Percentiles rank a stretch among this genome's conserved stretches.
Conservation (phyloP, 2,113 vertebrate species). For the Poeciliopsis occidentalis region DNA sequence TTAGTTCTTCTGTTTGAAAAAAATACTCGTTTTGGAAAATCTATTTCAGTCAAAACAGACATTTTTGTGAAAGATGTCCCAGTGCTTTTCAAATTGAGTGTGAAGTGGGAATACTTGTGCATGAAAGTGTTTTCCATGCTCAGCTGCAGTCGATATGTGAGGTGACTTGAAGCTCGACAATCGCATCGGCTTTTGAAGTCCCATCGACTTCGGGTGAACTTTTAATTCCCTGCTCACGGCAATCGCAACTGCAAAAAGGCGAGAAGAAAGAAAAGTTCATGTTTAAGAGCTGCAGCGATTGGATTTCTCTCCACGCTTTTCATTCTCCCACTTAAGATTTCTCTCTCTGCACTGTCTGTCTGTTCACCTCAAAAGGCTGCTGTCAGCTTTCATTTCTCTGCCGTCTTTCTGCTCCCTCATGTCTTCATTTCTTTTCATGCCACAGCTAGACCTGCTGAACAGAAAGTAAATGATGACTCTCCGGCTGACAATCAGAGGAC, state of each 20-base stretch:
- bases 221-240: slow-evolving; percentile 29
- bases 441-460: background rate
- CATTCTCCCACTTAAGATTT: slow-evolving; percentile 35
- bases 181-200: slow-evolving; percentile 53
- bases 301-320: slow-evolving; percentile 21
- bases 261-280: slow-evolving; percentile 7
- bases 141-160: slow-evolving; percentile 7
- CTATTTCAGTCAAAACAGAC: slow-evolving; percentile 2
- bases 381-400: slow-evolving; percentile 17
- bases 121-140: background rate
- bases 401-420: background rate
- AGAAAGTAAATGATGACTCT: background rate
- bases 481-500: background rate
- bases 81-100: background rate
- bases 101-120: slow-evolving; percentile 12
- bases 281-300: slow-evolving; percentile 3
- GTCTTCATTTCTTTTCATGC: slow-evolving; percentile 5
- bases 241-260: background rate
- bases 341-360: slow-evolving; percentile 27
- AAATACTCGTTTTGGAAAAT: background rate
- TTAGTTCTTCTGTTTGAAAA: background rate
- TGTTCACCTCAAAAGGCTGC: slow-evolving; percentile 26
- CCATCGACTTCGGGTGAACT: slow-evolving; percentile 36
- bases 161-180: slow-evolving; percentile 25
- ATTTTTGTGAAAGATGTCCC: background rate